Evolutionary conservation across 2,797 vertebrate species (phyloP).

Genomic region (Scleropages formosus): DNA sequence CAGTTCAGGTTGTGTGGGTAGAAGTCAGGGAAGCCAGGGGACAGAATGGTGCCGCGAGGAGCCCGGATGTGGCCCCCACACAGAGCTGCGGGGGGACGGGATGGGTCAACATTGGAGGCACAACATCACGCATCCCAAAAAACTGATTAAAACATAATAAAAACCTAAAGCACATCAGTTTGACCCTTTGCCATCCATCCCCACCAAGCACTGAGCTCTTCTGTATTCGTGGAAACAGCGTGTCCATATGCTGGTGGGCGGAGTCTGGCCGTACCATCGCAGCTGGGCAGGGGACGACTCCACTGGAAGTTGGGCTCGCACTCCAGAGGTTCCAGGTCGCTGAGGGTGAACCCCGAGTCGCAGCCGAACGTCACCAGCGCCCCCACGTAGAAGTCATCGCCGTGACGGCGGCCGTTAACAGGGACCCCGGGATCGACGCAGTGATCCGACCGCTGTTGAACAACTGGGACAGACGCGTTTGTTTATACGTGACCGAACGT

Average conservation of each 20-base stretch:
- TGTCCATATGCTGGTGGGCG: too few relatives aligned
- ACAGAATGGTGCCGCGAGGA: constrained; percentile 90
- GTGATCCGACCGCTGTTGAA: constrained; percentile 93
- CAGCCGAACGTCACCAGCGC: constrained; percentile 94
- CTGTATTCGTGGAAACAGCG: too few relatives aligned
- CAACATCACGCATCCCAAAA: not conserved
- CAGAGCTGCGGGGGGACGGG: constrained; percentile 68
- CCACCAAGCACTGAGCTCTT: too few relatives aligned
- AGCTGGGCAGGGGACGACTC: constrained; percentile 94
- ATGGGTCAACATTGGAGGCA: not conserved
- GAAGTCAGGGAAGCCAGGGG: constrained; percentile 96
- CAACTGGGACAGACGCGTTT: constrained; percentile 68
- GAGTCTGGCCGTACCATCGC: constrained; percentile 78
- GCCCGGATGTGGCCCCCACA: constrained; percentile 95
- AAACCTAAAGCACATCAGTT: too few relatives aligned
- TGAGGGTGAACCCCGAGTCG: constrained; percentile 90
- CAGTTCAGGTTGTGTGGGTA: constrained; percentile 99
- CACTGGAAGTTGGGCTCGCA: constrained; percentile 99
- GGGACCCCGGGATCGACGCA: constrained; percentile 95
- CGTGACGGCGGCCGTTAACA: constrained; percentile 91
- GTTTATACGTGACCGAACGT: too few relatives aligned
- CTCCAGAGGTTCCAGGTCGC: constrained; percentile 83
- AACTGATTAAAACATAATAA: too few relatives aligned
- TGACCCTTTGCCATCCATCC: too few relatives aligned
- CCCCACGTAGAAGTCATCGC: constrained; percentile 94